Base-by-base conservation (phyloP, 2,888 invertebrate species). In the Chymomyza procnemis region DNA sequence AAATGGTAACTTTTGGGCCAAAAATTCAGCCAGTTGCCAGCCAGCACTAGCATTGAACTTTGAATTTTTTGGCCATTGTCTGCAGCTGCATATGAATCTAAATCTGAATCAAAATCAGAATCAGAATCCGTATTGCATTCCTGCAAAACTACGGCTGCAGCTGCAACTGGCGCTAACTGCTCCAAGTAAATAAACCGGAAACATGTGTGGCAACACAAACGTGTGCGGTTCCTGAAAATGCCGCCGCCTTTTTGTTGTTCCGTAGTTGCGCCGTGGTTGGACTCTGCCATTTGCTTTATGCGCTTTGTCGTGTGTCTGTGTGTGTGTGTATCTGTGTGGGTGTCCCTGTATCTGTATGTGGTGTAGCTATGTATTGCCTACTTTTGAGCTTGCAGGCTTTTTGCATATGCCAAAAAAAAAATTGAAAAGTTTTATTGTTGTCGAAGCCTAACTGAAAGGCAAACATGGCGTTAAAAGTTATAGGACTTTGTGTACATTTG, bases 101-200 rank as follows among this genome's bases (percentile, higher is more conserved):
- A 52, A 52, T 19, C 52, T 16, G 50, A 50, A 18, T 16, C n/a
- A 1, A 14, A 52, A 52, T 19, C 19, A 54, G 22, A 52, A 52
- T 41, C 34, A 41, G 12, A 41, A 41, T 41, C 34, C 34, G 34
- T 12, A 41, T 12, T 41, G 21, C 54, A 50, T 50, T 50, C 54
- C 9, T 14, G 22, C 50, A 18, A n/a, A n/a, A 50, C 50, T 47
- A 16, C 47, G n/a, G 16, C 47, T 50, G 54, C 26, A 16, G 66
- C 66, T 18, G 54, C 54, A 66, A 67, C 66, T 62, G 63, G 30
- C 60, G 66, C 60, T 61, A 71, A 65, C 66, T 61, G 61, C 64
- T 66, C 41, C 46, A 72, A 67, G 66, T 72, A 85, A 80, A 76
- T 73, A 80, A 80, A 64, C 67, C 75, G 79, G 76, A 83, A 78